Evolutionary conservation across 2,113 vertebrate genomes (phyloP), one percentile per base, ranked within the genome.

Genomic region (Anser brachyrhynchus): DNA sequence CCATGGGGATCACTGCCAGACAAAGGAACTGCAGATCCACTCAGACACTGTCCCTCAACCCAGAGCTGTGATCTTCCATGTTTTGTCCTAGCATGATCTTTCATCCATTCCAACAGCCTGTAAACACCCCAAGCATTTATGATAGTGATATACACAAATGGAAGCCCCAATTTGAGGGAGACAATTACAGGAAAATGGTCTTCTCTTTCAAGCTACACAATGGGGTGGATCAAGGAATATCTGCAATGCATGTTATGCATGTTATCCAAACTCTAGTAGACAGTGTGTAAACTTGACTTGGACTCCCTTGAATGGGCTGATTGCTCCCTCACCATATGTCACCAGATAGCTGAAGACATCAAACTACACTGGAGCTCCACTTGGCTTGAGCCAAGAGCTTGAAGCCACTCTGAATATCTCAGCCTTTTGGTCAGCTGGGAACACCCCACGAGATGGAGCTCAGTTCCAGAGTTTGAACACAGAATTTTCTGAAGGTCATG

Each of bases 301-400:
- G 35, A 12, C 5, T 19, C 46, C 18, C 31, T 41, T 20, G 57
- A 10, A 3, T 1, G 3, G 23, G 13, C 10, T 29, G 49, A 17
- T 28, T 1, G 1, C 6, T 37, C 39, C 70, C n/a, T 55, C 31
- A 11, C 4, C 2, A 1, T 3, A 0, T 14, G 12, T 28, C 26
- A 44, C 26, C 31, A 31, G 49, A n/a, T 2, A 65, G 37, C 20
- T 44, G 49, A 35, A 8, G 13, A 39, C 44, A 64, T 39, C 33
- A 26, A 80, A 35, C 18, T 57, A 54, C 20, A 3, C 15, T 22
- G 58, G 33, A 46, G 46, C 46, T 49, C 20, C 20, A 49, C 46
- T 49, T 49, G 66, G 57, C 26, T 31, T 54, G 61, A 22, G 43
- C 37, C 43, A 11, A 28, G 49, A n/a, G 52, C 11, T 10, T 28